These are phyloP conservation scores for Linnaemya tessellans DNA, from an alignment of 2,888 invertebrate genomes.

Conservation along the genomic window DNA sequence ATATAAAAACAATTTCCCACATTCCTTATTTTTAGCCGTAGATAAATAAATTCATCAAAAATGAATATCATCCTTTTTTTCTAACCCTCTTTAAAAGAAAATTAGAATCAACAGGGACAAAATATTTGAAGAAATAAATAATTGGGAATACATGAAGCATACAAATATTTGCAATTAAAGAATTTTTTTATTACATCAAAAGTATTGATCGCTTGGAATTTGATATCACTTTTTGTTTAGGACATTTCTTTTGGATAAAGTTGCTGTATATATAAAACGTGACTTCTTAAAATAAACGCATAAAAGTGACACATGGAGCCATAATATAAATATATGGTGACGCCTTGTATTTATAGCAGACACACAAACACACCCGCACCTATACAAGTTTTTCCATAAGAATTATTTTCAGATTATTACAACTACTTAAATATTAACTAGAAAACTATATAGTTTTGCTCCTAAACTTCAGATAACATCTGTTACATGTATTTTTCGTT, in stretches of 20 bases:
- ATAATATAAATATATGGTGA: neutral
- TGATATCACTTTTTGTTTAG: neutral
- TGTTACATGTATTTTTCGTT: neutral
- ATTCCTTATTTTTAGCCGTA: conserved; percentile 12
- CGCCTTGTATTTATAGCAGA: neutral
- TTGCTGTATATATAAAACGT: conserved; percentile 32
- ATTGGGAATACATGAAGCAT: conserved; percentile 15
- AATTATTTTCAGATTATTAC: neutral
- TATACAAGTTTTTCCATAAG: neutral
- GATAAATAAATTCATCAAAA: conserved; percentile 9
- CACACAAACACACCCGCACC: neutral
- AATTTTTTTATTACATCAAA: conserved; percentile 10
- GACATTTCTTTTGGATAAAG: neutral
- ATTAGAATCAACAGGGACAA: neutral
- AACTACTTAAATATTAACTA: neutral
- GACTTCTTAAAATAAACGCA: conserved; percentile 20
- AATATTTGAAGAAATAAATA: neutral
- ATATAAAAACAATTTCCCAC: neutral
- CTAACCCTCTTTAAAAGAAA: neutral
- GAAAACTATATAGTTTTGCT: too few relatives aligned
- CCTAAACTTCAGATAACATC: too few relatives aligned
- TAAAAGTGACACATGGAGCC: neutral
- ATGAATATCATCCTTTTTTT: neutral
- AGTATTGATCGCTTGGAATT: conserved; percentile 40
- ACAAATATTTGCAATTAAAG: conserved; percentile 42